Conservation (phyloP, 2,888 invertebrate species). For the Tanaodytes sp. region DNA sequence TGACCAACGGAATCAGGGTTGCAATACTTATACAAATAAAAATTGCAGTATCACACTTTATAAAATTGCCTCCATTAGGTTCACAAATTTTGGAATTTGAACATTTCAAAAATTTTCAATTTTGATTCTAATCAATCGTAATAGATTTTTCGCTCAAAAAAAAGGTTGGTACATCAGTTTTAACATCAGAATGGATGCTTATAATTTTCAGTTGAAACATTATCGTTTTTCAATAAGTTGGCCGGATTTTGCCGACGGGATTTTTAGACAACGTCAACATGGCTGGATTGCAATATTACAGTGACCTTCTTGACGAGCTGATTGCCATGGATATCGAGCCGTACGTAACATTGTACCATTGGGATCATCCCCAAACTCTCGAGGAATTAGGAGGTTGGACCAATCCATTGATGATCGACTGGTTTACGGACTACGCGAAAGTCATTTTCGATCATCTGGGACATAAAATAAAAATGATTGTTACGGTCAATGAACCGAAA, state of each 20-base stretch:
- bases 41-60: too few species aligned
- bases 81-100: too few species aligned
- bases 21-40: too few species aligned
- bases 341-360: slow-evolving; percentile 79
- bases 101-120: too few species aligned
- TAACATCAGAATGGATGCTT: too few species aligned
- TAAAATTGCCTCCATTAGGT: too few species aligned
- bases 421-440: slow-evolving; percentile 78
- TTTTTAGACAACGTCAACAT: slow-evolving; percentile 75
- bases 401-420: slow-evolving; percentile 76
- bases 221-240: slow-evolving; percentile 80
- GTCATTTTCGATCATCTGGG: slow-evolving; percentile 76
- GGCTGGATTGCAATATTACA: slow-evolving; percentile 79
- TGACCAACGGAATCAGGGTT: too few species aligned
- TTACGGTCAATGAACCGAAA: slow-evolving; percentile 85
- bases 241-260: slow-evolving; percentile 80
- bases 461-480: slow-evolving; percentile 79
- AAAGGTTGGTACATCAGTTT: too few species aligned
- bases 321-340: slow-evolving; percentile 75
- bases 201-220: slow-evolving; percentile 54
- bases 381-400: slow-evolving; percentile 80
- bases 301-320: slow-evolving; percentile 77
- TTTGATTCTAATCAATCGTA: too few species aligned
- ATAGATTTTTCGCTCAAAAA: too few species aligned
- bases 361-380: slow-evolving; percentile 78